These are phyloP conservation scores for Sander vitreus DNA, from an alignment of 2,113 vertebrate species.

Conservation along the genomic window DNA sequence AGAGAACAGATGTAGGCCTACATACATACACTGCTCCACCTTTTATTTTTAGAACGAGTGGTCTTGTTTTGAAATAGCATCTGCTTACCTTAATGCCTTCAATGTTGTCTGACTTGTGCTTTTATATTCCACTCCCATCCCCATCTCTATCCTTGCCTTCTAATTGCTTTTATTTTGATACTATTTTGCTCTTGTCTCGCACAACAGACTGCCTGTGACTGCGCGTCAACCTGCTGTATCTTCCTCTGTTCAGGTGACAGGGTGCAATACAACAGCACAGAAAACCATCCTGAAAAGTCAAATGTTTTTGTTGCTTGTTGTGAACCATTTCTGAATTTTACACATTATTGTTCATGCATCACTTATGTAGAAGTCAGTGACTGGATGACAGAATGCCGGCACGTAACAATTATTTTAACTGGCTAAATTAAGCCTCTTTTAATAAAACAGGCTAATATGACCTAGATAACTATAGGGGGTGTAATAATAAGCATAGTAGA, in stretches of 20 bases:
- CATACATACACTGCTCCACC: not conserved
- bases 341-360: slow-evolving; percentile 22
- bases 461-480: slow-evolving; percentile 54
- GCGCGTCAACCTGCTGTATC: slow-evolving; percentile 9
- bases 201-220: slow-evolving; percentile 23
- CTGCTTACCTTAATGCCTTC: slow-evolving; percentile 58
- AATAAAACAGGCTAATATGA: slow-evolving; percentile 46
- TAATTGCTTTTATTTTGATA: slow-evolving; percentile 63
- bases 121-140: slow-evolving; percentile 15
- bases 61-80: slow-evolving; percentile 60
- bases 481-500: slow-evolving; percentile 36
- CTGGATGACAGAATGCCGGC: slow-evolving; percentile 24
- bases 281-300: not conserved
- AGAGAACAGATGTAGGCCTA: slow-evolving; percentile 32
- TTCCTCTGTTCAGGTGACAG: slow-evolving; percentile 17
- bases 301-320: slow-evolving; percentile 11
- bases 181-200: slow-evolving; percentile 10
- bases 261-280: not conserved
- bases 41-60: slow-evolving; percentile 50
- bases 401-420: slow-evolving; percentile 35
- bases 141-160: slow-evolving; percentile 41
- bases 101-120: not conserved
- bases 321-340: not conserved
- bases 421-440: slow-evolving; percentile 49
- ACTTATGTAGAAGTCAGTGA: slow-evolving; percentile 22